Base-by-base conservation (phyloP, 2,113 vertebrate species). In the Dicaeum eximium region DNA sequence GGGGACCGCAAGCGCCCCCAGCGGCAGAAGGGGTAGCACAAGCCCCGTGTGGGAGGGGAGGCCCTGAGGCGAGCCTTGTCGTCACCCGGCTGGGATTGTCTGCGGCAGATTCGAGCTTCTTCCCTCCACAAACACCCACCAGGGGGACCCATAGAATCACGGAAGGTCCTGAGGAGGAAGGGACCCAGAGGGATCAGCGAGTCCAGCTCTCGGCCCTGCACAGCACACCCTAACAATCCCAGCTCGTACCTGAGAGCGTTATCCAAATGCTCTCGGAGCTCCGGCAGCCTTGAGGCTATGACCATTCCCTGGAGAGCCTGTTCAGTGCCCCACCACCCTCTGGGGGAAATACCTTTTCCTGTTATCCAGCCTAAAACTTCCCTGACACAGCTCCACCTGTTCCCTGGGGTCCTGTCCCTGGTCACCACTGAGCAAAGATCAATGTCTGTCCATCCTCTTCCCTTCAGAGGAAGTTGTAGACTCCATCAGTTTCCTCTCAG, bases 21-120 rank as follows among this genome's bases (percentile, higher is more conserved):
- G 74, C 56, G 85, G 85, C 56, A 3, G n/a, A 2, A 18, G 7
- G 7, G 56, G 47, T 10, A 25, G 16, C 35, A 21, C 54, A 9
- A 6, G 54, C 19, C 4, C 22, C 1, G 33, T 8, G 53, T 1
- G 61, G 24, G 71, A 1, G 1, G 3, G 3, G 23, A 4, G 27
- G 17, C 20, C 1, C 21, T 5, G 42, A 54, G 28, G 10, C 1
- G 50, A 17, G 4, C 27, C 2, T 4, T 4, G 54, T 9, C 1
- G 7, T 7, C 21, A 2, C 19, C 1, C 7, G 5, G 17, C 22
- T 1, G 37, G 4, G 31, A 7, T 57, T 7, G 19, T 4, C 10
- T 1, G 40, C 5, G 10, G 30, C 57, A 35, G 4, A 6, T 5
- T 13, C 31, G 18, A n/a, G 50, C 27, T 27, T 48, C 38, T 27